A percentile compares a stretch with the other conserved stretches of the same genome.
Evolutionary conservation across 2,113 vertebrate genomes (phyloP).

Genomic region (Nettapus auritus): DNA sequence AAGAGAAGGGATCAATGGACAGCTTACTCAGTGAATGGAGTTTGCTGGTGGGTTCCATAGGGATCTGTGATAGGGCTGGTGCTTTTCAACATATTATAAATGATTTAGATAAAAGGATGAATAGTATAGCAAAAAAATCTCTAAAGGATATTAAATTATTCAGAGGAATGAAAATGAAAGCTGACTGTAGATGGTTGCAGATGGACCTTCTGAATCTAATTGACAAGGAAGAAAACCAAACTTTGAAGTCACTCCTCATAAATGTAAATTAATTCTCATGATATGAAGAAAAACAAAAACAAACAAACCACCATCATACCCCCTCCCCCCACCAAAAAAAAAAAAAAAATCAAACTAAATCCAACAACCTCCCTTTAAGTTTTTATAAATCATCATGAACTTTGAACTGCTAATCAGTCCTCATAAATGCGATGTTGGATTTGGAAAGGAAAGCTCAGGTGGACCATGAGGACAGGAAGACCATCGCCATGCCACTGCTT

Average conservation of each 20-base stretch:
- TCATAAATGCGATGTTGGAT: not conserved
- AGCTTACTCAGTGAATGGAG: not conserved
- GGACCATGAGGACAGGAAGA: not conserved
- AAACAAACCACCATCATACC: not conserved
- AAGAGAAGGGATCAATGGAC: conserved; percentile 3
- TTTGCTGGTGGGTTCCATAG: not conserved
- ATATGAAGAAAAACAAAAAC: not conserved
- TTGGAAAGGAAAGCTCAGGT: not conserved
- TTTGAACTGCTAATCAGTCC: not conserved
- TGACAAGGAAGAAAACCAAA: not conserved
- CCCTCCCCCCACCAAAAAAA: not conserved
- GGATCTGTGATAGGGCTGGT: not conserved
- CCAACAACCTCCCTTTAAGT: not conserved
- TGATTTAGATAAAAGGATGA: conserved; percentile 4
- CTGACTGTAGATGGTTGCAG: not conserved
- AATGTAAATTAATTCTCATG: not conserved
- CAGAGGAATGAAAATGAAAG: not conserved
- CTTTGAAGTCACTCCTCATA: not conserved
- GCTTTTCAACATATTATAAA: not conserved
- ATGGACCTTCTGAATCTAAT: not conserved
- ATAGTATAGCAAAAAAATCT: not conserved
- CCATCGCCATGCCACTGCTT: not conserved
- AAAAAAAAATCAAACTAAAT: not conserved
- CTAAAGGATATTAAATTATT: not conserved
- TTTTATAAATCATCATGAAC: not conserved